Conservation (phyloP, 2,888 invertebrate species). For the Lomographa bimaculata region DNA sequence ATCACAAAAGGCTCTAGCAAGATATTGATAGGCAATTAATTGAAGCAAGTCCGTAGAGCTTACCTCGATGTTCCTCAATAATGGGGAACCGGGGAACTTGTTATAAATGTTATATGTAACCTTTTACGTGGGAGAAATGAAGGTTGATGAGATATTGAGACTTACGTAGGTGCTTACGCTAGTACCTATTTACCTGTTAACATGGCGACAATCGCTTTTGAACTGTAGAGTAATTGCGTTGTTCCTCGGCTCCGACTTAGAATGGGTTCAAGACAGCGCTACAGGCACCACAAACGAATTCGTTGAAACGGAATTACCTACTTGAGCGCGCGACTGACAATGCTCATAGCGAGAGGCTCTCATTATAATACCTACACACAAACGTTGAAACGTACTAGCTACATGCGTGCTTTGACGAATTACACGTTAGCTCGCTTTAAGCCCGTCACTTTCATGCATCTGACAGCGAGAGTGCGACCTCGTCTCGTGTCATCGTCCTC, state of each 20-base stretch:
- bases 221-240: conserved; percentile 60
- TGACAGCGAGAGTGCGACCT: conserved; percentile 78
- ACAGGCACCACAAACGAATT: conserved; percentile 44
- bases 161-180: conserved; percentile 11
- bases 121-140: conserved; percentile 5
- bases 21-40: conserved; percentile 17
- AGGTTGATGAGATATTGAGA: conserved; percentile 13
- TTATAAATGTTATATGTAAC: conserved; percentile 1
- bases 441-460: conserved; percentile 73
- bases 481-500: conserved; percentile 83
- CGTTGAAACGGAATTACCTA: conserved; percentile 25
- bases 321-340: conserved; percentile 15
- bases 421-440: conserved; percentile 76
- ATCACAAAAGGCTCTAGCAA: conserved; percentile 5
- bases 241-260: conserved; percentile 49
- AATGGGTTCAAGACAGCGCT: conserved; percentile 47
- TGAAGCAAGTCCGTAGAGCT: conserved; percentile 12
- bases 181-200: conserved; percentile 23
- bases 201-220: conserved; percentile 52
- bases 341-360: conserved; percentile 6
- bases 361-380: conserved; percentile 2
- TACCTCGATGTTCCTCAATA: conserved; percentile 13
- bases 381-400: conserved; percentile 23
- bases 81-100: conserved; percentile 2
- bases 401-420: conserved; percentile 67